These are phyloP conservation scores for Rafetus swinhoei DNA, from an alignment of 2,113 vertebrate species.

Conservation along the genomic window DNA sequence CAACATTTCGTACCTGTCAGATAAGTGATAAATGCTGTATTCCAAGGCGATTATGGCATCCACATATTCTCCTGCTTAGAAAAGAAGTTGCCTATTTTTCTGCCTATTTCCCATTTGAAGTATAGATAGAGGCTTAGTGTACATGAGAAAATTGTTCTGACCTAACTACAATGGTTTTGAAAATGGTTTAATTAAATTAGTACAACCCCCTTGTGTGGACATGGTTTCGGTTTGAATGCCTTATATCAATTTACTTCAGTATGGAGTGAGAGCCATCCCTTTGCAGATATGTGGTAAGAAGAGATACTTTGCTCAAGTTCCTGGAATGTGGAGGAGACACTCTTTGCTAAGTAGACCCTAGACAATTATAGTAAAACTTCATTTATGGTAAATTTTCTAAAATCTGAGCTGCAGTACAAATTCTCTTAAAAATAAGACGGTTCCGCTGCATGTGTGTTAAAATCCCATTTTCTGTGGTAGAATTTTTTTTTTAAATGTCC, in stretches of 20 bases:
- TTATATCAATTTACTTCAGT: rapidly evolving
- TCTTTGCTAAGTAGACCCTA: background rate
- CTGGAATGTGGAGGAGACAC: background rate
- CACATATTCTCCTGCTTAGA: background rate
- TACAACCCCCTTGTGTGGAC: background rate
- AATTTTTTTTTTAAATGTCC: background rate
- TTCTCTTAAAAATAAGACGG: background rate
- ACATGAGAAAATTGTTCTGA: background rate
- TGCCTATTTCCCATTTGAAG: background rate
- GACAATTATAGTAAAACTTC: background rate
- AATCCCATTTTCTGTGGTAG: background rate
- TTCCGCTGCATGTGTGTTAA: background rate
- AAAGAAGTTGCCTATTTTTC: background rate
- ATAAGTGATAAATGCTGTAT: background rate
- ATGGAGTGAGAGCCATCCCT: background rate
- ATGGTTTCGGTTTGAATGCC: background rate
- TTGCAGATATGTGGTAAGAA: background rate
- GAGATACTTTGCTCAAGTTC: background rate
- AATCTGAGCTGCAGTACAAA: background rate
- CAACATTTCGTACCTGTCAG: background rate
- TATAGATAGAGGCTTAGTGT: background rate
- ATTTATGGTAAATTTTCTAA: background rate
- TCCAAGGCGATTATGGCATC: background rate
- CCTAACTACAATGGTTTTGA: background rate
- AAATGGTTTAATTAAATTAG: background rate